A percentile compares a stretch with the other conserved stretches of the same genome.
Evolutionary conservation across 2,113 vertebrate species (phyloP).

Genomic region (Melierax canorus): DNA sequence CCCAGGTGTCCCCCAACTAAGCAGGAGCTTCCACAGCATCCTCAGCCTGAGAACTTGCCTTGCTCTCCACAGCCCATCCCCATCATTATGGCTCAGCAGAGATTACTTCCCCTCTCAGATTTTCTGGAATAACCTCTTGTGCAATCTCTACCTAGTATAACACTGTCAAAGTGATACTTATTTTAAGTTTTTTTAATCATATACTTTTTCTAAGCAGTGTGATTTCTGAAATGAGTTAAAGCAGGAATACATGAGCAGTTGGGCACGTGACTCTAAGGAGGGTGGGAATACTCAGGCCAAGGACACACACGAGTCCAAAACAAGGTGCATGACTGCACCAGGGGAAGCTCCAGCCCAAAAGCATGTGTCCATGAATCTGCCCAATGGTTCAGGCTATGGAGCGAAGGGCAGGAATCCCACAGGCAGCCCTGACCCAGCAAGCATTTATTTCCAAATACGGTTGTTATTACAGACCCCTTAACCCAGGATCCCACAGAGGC

Average conservation of each 20-base stretch:
- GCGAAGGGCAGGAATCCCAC: background rate
- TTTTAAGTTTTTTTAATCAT: background rate
- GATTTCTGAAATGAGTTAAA: background rate
- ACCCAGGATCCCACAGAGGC: background rate
- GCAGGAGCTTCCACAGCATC: background rate
- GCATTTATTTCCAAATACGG: background rate
- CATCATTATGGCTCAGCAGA: background rate
- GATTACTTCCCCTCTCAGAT: background rate
- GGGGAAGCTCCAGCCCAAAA: background rate
- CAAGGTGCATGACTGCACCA: background rate
- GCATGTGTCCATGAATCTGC: background rate
- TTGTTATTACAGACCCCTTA: background rate
- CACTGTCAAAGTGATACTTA: background rate
- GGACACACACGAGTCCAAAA: background rate
- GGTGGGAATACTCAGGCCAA: background rate
- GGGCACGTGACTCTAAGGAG: accelerated
- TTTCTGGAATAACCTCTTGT: background rate
- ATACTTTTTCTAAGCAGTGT: background rate
- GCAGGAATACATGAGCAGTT: background rate
- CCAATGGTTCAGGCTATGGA: background rate
- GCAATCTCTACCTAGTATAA: background rate
- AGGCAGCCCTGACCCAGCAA: background rate
- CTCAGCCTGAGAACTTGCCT: background rate
- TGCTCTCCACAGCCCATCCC: background rate
- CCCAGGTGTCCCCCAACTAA: background rate